Conservation (phyloP, 2,888 invertebrate genomes). For the Sinhomidia bicolor region DNA sequence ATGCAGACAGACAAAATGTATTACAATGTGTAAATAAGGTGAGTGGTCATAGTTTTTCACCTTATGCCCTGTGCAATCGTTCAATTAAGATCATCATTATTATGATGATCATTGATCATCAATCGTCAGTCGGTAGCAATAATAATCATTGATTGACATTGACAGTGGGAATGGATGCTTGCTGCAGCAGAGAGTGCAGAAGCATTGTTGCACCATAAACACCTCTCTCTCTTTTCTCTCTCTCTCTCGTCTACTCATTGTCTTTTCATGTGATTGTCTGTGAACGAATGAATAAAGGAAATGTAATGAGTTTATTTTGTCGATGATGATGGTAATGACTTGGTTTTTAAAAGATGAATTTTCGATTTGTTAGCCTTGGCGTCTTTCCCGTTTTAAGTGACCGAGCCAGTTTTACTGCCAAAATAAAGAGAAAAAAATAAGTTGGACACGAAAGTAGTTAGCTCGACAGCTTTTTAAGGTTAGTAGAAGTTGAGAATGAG, state of each 20-base stretch:
- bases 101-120: conserved; percentile 19
- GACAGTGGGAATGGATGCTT: not conserved
- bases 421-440: conserved; percentile 52
- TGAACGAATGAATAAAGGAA: conserved; percentile 11
- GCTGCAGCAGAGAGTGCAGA: not conserved
- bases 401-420: conserved; percentile 71
- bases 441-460: conserved; percentile 67
- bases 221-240: too few relatives aligned
- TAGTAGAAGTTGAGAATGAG: conserved; percentile 28
- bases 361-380: conserved; percentile 44
- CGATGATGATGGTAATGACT: conserved; percentile 24
- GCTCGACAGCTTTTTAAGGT: conserved; percentile 51
- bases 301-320: conserved; percentile 29
- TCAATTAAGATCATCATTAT: conserved; percentile 36
- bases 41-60: not conserved
- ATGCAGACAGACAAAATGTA: not conserved
- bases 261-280: too few relatives aligned
- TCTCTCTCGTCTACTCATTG: too few relatives aligned
- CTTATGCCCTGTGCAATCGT: not conserved
- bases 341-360: conserved; percentile 30
- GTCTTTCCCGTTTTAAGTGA: conserved; percentile 53
- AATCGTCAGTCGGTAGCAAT: conserved; percentile 24
- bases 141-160: conserved; percentile 36
- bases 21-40: too few relatives aligned
- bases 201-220: too few relatives aligned